Evolutionary conservation across 1,140 invertebrate genomes (phyloP), one percentile per base, ranked within the genome.

Genomic region (Anagrus nilaparvatae): DNA sequence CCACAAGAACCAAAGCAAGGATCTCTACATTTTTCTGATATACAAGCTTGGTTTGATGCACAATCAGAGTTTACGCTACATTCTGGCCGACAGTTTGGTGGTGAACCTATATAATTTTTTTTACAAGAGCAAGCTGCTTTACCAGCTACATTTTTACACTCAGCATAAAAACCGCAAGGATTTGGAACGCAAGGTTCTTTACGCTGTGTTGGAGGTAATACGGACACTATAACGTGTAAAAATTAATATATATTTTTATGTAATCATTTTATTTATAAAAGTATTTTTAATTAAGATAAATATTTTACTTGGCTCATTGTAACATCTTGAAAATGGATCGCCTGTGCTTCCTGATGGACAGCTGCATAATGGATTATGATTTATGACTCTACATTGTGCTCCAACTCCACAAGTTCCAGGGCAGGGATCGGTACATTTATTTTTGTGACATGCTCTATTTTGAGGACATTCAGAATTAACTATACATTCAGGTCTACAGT

Each of bases 391-490:
- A 49, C 86, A 89, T 42, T 78, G 75, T 2, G 84, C 81, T 39
- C 78, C 78, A 9, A 80, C 61, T 25, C 83, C 84, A 62, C 86
- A 90, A 1, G 82, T 82, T 33, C 82, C 83, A 13, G 77, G 75
- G 53, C 84, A 88, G 10, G 84, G 82, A 69, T 86, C 80, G 40
- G 71, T 72, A 52, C 85, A 88, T 60, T 82, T 84, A 47, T 81
- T 79, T 43, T 77, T 79, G 31, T 87, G 75, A 54, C 85, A 88
- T 3, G 84, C 81, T 47, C 76, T 72, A 53, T 81, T 78, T 16
- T 79, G 76, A n/a, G 79, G 72, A 58, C 85, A 91, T 50, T 90
- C 85, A 0, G 81, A 78, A 55, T 86, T 71, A 0, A 82, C 79
- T 12, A 83, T 71, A 68, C 83, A 89, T 65, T 86, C 84, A 16